A percentile compares a stretch with the other conserved stretches of the same genome.
These are phyloP conservation scores for Hyles euphorbiae DNA, from an alignment of 1,140 invertebrate genomes.

Conservation along the genomic window DNA sequence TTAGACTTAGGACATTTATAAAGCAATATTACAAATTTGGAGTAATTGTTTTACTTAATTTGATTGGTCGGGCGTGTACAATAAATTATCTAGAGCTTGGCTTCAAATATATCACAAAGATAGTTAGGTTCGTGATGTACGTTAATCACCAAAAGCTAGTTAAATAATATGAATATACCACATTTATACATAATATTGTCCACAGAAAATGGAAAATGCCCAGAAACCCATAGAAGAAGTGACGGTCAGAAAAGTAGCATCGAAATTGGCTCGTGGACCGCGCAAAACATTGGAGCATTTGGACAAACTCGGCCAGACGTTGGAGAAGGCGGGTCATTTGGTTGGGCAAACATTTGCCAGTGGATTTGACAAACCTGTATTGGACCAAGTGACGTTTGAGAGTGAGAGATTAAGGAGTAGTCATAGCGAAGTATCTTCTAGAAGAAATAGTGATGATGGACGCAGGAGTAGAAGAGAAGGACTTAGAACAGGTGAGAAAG, in stretches of 20 bases:
- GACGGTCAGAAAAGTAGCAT: slow-evolving; percentile 13
- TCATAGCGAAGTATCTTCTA: slow-evolving; percentile 53
- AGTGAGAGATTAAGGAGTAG: slow-evolving; percentile 49
- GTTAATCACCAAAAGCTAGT: no score
- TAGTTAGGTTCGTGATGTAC: no score
- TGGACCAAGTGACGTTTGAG: slow-evolving; percentile 54
- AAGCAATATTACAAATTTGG: no score
- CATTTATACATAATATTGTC: not conserved
- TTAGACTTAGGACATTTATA: no score
- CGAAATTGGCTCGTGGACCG: slow-evolving; percentile 17
- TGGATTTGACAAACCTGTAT: slow-evolving; percentile 24
- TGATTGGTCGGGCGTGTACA: no score
- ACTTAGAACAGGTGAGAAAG: slow-evolving; percentile 38
- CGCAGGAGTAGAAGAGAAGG: slow-evolving; percentile 43
- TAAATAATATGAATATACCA: not conserved
- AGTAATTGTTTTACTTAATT: no score
- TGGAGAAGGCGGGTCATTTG: slow-evolving; percentile 21
- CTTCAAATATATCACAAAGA: no score
- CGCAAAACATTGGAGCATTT: slow-evolving; percentile 22
- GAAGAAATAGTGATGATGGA: slow-evolving; percentile 58
- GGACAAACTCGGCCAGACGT: slow-evolving; percentile 19
- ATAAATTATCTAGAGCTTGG: no score
- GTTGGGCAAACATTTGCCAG: slow-evolving; percentile 13
- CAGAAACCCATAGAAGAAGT: slow-evolving; percentile 18
- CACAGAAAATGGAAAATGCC: slow-evolving; percentile 29